phyloP scores from a whole-genome alignment of 2,113 vertebrate genomes.

The Hydrochoerus hydrochaeris region DNA sequence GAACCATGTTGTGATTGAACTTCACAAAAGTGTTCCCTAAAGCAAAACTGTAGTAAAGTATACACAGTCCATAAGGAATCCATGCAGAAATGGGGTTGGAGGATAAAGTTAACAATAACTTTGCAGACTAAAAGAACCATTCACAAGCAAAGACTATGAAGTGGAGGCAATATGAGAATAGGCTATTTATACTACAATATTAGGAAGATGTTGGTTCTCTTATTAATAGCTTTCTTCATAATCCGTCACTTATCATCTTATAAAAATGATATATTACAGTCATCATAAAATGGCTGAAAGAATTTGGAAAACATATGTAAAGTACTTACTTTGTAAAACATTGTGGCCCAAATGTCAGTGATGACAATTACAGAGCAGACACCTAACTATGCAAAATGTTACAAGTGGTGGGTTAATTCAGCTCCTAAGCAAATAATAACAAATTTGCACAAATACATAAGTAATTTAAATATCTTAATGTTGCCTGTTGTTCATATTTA shows the following conservation, averaged over 20 bases:
- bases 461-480: constrained; percentile 32
- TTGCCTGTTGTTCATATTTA: not conserved
- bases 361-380: not conserved
- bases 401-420: not conserved
- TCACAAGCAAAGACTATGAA: not conserved
- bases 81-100: not conserved
- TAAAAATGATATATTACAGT: not conserved
- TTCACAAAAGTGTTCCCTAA: not conserved
- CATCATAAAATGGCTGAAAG: not conserved
- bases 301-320: not conserved
- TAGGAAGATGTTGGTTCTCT: not conserved
- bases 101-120: not conserved
- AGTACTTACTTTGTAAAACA: not conserved
- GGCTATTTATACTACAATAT: not conserved
- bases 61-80: not conserved
- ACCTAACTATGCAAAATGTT: not conserved
- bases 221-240: constrained; percentile 23
- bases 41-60: not conserved
- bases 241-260: not conserved
- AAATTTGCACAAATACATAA: constrained; percentile 11
- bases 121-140: not conserved
- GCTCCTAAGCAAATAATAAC: not conserved
- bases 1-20: not conserved
- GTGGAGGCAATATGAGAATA: not conserved
- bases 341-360: not conserved